Base-by-base conservation (phyloP, 2,797 vertebrate genomes). In the Carapus acus region DNA sequence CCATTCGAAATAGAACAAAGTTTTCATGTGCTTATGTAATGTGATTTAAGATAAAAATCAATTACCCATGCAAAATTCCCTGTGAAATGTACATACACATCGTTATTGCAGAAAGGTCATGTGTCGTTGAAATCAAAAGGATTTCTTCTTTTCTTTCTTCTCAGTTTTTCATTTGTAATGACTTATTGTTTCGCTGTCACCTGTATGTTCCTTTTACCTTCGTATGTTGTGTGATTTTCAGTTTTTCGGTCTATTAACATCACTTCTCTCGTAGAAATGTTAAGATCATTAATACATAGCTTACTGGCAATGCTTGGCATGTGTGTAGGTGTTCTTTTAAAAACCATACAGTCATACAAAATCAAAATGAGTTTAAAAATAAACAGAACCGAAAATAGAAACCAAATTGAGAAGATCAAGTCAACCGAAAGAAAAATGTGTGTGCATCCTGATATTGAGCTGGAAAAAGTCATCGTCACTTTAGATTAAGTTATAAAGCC, bases 61-160 rank as follows among this genome's bases (percentile, higher is more conserved):
- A 83, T 85, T 84, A 83, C 83, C 90, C 92, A 93, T 93, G 91
- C 92, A 93, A 90, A 88, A 87, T 81, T 88, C 88, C 90, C 90
- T 88, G 88, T 90, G 88, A 91, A 91, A 91, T 89, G 88, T 92
- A 90, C 88, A 92, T 81, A 86, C 39, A 57, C 86, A 81, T 89
- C 85, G 89, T 94, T 90, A 94, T 94, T 94, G 93, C 93, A 90
- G 88, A 85, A 88, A 92, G 71, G 65, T 85, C 80, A 83, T 77
- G 85, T 88, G 84, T 86, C 83, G 83, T 83, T 86, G 84, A 87
- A 88, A 88, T 85, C 77, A 69, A 47, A 74, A 67, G 46, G 61
- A 75, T 67, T 75, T 74, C 58, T 58, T 59, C 47, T 44, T 16
- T 68, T 12, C 53, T 57, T 46, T 15, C 47, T 45, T 48, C 54